A percentile compares a stretch with the other conserved stretches of the same genome.
Evolutionary conservation across 1,140 invertebrate genomes (phyloP).

Genomic region (Scaptomyza graminum): DNA sequence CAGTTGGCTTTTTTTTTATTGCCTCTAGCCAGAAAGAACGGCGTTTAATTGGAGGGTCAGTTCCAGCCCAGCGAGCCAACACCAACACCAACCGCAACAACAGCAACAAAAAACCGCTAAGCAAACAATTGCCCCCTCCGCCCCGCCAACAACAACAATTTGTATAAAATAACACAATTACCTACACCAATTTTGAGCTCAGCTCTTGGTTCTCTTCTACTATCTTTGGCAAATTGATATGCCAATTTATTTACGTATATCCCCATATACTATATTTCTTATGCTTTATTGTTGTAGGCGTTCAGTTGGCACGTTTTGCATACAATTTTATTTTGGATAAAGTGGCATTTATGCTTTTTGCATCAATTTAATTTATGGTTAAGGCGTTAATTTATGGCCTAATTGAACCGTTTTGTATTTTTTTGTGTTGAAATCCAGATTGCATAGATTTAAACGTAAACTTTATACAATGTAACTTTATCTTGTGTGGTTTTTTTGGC

Average conservation of each 20-base stretch:
- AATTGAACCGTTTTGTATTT: slow-evolving; percentile 72
- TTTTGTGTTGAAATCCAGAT: slow-evolving; percentile 55
- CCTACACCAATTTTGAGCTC: slow-evolving; percentile 41
- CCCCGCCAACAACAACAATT: slow-evolving; percentile 31
- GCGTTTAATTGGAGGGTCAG: slow-evolving; percentile 44
- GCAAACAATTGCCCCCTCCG: slow-evolving; percentile 48
- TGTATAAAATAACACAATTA: slow-evolving; percentile 59
- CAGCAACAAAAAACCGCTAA: slow-evolving; percentile 32
- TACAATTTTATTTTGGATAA: slow-evolving; percentile 61
- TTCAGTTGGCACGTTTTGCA: slow-evolving; percentile 61
- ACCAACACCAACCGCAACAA: neutral
- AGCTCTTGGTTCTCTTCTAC: slow-evolving; percentile 30
- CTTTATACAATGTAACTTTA: neutral
- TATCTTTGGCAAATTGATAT: slow-evolving; percentile 20
- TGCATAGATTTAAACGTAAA: neutral
- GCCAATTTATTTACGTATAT: neutral
- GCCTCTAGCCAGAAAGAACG: slow-evolving; percentile 54
- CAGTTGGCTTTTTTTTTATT: slow-evolving; percentile 16
- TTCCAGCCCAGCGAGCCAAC: slow-evolving; percentile 34
- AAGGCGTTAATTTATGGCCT: slow-evolving; percentile 79
- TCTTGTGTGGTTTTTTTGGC: neutral
- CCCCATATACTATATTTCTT: neutral
- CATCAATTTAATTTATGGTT: slow-evolving; percentile 75
- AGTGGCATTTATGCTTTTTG: slow-evolving; percentile 70
- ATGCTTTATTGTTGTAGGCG: slow-evolving; percentile 51